These are phyloP conservation scores for Macrobrachium rosenbergii DNA, from an alignment of 1,140 invertebrate genomes.

Conservation along the genomic window DNA sequence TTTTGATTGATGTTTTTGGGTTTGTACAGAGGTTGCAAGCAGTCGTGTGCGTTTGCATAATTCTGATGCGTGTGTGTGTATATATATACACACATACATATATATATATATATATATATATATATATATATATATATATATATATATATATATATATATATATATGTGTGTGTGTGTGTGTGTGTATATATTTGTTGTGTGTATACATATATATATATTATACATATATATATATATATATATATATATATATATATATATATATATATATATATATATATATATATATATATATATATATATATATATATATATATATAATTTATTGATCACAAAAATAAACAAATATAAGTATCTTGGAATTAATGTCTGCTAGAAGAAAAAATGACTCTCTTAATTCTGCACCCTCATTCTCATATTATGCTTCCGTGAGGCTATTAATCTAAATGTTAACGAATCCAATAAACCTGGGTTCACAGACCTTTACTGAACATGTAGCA, in stretches of 20 bases:
- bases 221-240: neutral
- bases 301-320: too few relatives aligned
- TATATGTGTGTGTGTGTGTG: constrained; percentile 32
- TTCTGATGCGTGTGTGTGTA: constrained; percentile 7
- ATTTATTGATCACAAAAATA: too few relatives aligned
- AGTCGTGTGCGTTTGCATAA: neutral
- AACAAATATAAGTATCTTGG: too few relatives aligned
- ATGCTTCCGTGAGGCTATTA: too few relatives aligned
- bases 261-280: neutral
- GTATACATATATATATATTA: neutral
- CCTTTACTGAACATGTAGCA: too few relatives aligned
- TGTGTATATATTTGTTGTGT: neutral
- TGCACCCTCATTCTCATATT: too few relatives aligned
- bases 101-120: constrained; percentile 13
- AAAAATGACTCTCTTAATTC: too few relatives aligned
- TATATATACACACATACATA: constrained; percentile 7
- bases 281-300: neutral
- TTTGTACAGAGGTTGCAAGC: neutral
- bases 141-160: neutral
- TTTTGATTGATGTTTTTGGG: neutral
- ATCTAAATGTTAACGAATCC: too few relatives aligned
- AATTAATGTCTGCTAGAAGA: too few relatives aligned
- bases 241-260: neutral
- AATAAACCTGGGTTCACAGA: too few relatives aligned
- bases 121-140: constrained; percentile 11